These are phyloP conservation scores for Pseudotriccus pelzelni DNA, from an alignment of 2,797 vertebrate genomes.

Conservation along the genomic window DNA sequence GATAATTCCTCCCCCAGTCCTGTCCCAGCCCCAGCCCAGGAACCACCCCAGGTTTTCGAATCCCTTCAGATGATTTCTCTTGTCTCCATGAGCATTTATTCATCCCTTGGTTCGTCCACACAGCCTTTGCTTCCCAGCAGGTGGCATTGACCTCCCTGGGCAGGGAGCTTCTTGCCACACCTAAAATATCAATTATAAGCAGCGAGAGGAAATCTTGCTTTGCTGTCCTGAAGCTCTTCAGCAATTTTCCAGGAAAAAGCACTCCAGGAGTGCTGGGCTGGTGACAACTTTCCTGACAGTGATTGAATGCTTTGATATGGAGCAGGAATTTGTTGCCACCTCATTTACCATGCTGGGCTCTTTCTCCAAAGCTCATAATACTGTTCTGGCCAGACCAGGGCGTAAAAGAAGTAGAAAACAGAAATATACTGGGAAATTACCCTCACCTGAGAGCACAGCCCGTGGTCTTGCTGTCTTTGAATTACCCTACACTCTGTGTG, in stretches of 20 bases:
- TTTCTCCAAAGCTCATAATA: not conserved
- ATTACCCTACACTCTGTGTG: fast-evolving
- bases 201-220: not conserved
- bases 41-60: not conserved
- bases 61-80: not conserved
- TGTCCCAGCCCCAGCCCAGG: not conserved
- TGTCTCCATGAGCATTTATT: not conserved
- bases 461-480: not conserved
- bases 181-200: not conserved
- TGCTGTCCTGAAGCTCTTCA: not conserved
- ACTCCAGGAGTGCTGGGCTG: not conserved
- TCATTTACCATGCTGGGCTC: not conserved
- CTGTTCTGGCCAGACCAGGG: not conserved
- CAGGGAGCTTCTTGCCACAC: not conserved
- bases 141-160: fast-evolving
- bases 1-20: not conserved
- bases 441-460: not conserved
- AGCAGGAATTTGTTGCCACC: not conserved
- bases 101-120: fast-evolving
- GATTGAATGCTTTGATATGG: not conserved
- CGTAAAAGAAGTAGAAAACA: not conserved
- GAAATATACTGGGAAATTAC: not conserved
- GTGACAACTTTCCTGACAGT: not conserved
- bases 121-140: not conserved
- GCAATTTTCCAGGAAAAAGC: not conserved